A percentile compares a stretch with the other conserved stretches of the same genome.
phyloP scores from a whole-genome alignment of 2,888 invertebrate species.

The Elmis aenea region DNA sequence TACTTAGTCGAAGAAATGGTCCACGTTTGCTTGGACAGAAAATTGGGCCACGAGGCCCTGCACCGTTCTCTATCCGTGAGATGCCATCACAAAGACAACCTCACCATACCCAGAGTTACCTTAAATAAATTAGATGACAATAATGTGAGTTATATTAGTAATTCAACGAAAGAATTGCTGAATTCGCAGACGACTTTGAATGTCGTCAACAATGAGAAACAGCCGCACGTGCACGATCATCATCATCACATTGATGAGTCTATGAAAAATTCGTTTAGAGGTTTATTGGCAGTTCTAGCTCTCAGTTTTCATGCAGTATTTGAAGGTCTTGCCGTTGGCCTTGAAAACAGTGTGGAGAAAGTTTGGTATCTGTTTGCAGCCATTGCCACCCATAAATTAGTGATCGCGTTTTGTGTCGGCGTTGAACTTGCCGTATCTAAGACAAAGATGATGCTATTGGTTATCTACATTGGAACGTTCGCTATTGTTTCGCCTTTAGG shows the following conservation, averaged over 20 bases:
- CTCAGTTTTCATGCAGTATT: slow-evolving; percentile 65
- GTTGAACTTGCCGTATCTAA: slow-evolving; percentile 57
- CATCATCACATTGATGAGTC: slow-evolving; percentile 31
- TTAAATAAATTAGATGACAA: slow-evolving; percentile 41
- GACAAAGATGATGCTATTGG: slow-evolving; percentile 46
- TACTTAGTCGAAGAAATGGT: slow-evolving; percentile 60
- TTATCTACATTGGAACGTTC: slow-evolving; percentile 57
- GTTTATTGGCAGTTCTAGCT: slow-evolving; percentile 59
- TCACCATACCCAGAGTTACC: slow-evolving; percentile 40
- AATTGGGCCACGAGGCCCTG: slow-evolving; percentile 46
- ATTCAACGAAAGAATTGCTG: slow-evolving; percentile 38
- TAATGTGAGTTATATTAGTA: slow-evolving; percentile 37
- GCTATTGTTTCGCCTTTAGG: slow-evolving; percentile 62
- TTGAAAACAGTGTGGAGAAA: slow-evolving; percentile 54
- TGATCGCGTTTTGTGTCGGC: slow-evolving; percentile 63
- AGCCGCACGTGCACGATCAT: slow-evolving; percentile 22
- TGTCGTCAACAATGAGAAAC: slow-evolving; percentile 21
- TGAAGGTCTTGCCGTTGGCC: slow-evolving; percentile 63
- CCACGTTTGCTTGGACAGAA: slow-evolving; percentile 50
- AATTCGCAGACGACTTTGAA: slow-evolving; percentile 36
- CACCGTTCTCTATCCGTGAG: slow-evolving; percentile 54
- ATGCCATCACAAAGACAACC: slow-evolving; percentile 42
- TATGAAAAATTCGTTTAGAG: slow-evolving; percentile 52
- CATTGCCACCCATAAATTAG: slow-evolving; percentile 63
- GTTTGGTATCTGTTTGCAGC: slow-evolving; percentile 61